Base-by-base conservation (phyloP, 2,888 invertebrate species). In the Muschampia plurimacula region DNA sequence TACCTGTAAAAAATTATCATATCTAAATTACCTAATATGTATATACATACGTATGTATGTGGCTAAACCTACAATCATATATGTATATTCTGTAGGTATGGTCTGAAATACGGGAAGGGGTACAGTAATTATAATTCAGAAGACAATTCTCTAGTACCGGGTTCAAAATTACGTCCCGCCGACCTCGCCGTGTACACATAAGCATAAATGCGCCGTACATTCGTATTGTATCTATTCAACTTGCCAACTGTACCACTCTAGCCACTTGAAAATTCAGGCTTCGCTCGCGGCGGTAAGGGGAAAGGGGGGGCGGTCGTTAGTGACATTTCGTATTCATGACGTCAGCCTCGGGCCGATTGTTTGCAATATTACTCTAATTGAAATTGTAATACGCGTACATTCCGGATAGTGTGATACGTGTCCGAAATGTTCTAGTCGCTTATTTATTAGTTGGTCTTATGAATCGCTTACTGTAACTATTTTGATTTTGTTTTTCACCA, bases 281-380 rank as follows among this genome's bases (percentile, higher is more conserved):
- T 82, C 85, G 86, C 86, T 82, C 83, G 81, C 78, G 79, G 76
- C 80, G 81, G 67, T 72, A 76, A 75, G 77, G 69, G 76, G 77
- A 78, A 76, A 79, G 70, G 76, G 81, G 76, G 84, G 86, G 80
- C 82, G 88, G 89, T 94, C 93, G 94, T 93, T 93, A 93, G 93
- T 89, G 92, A 91, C 90, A 93, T 93, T 93, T 91, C 89, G 93
- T 93, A 94, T 94, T 93, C 94, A 93, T 93, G 92, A 91, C 93
- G 92, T 89, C 89, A 89, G 88, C 88, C 90, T 77, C 87, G 84
- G 89, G 90, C 90, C 93, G 92, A 93, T 94, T 93, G 93, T 94
- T 94, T 94, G 94, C 93, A 91, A 93, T 93, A 93, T 93, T 92
- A 93, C 89, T 92, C 92, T 93, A 94, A 94, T 93, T 94, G 93